phyloP scores from a whole-genome alignment of 1,140 invertebrate species.

The Drosophila sp. region DNA sequence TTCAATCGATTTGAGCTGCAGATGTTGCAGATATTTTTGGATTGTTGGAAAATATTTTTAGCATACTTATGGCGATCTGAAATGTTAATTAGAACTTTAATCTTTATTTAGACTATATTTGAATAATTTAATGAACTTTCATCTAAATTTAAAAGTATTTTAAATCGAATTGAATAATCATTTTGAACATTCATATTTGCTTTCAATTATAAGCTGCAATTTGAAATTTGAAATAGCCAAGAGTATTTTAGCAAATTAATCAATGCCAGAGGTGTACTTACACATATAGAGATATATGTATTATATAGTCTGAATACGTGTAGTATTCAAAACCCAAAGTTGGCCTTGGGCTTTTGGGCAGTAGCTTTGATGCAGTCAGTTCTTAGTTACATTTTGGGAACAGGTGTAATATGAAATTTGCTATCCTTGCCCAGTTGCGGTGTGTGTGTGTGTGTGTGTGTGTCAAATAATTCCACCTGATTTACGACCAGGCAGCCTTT shows the following conservation, averaged over 20 bases:
- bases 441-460: not conserved
- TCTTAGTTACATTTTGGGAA: slow-evolving; percentile 55
- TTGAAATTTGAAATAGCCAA: slow-evolving; percentile 17
- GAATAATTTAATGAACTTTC: too few species aligned
- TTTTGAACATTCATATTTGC: slow-evolving; percentile 45
- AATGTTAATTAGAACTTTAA: too few species aligned
- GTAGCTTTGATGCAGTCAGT: slow-evolving; percentile 50
- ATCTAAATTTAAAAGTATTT: too few species aligned
- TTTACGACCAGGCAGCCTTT: slow-evolving; percentile 62
- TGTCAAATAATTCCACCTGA: slow-evolving; percentile 78
- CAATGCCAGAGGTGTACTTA: slow-evolving; percentile 2
- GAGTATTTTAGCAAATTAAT: slow-evolving; percentile 41
- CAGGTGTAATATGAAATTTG: slow-evolving; percentile 77
- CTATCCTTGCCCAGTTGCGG: slow-evolving; percentile 40
- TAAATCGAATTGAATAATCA: not conserved
- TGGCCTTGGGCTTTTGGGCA: slow-evolving; percentile 56
- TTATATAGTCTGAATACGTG: too few species aligned
- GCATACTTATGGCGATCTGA: too few species aligned
- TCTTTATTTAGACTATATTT: too few species aligned
- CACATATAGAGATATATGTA: slow-evolving; percentile 9
- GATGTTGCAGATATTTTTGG: too few species aligned
- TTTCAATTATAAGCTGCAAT: slow-evolving; percentile 54
- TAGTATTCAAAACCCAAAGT: slow-evolving; percentile 44
- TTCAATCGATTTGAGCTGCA: too few species aligned
- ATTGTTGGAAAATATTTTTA: too few species aligned